Evolutionary conservation across 2,797 vertebrate genomes (phyloP).

Genomic region (Pteropus rufus): DNA sequence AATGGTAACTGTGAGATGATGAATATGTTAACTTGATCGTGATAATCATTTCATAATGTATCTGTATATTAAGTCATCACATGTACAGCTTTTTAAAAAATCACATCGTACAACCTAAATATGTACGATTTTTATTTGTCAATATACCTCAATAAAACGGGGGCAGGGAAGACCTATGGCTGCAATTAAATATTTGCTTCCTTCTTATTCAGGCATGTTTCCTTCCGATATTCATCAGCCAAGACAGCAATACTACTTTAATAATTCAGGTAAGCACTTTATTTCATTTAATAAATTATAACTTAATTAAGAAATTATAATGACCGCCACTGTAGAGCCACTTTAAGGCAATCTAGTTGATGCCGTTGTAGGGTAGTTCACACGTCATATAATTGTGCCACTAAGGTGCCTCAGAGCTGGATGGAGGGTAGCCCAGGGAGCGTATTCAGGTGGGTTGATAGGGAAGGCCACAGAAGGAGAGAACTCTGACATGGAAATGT

Average conservation of each 20-base stretch:
- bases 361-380: background rate
- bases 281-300: constrained; percentile 1
- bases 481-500: background rate
- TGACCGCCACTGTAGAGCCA: background rate
- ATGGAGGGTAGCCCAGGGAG: background rate
- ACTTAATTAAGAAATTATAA: background rate
- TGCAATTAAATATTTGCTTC: constrained; percentile 4
- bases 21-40: background rate
- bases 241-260: constrained; percentile 53
- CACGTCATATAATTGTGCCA: background rate
- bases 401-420: background rate
- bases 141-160: background rate
- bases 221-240: background rate
- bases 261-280: constrained; percentile 63
- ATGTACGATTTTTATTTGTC: background rate
- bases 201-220: constrained; percentile 61
- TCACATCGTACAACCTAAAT: background rate
- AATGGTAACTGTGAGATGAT: background rate
- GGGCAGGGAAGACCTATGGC: background rate
- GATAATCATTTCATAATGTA: background rate
- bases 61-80: background rate
- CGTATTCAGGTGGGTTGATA: background rate
- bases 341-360: background rate
- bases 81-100: background rate
- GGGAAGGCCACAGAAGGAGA: background rate